Evolutionary conservation across 2,113 vertebrate genomes (phyloP).

Genomic region (Pelecanus crispus): DNA sequence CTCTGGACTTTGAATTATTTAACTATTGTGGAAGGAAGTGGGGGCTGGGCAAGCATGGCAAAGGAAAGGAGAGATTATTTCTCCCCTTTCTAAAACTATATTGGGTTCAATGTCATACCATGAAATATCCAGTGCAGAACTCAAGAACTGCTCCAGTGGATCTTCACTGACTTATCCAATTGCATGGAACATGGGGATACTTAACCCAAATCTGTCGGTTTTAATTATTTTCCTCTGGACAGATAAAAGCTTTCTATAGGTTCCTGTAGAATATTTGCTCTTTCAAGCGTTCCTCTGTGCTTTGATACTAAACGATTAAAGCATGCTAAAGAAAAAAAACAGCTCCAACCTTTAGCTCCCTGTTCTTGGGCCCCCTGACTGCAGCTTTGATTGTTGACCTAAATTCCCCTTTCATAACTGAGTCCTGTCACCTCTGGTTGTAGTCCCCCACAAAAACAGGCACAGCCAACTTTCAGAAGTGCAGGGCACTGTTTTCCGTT

Average conservation of each 20-base stretch:
- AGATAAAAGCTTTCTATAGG: slow-evolving; percentile 82
- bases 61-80: background rate
- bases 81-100: background rate
- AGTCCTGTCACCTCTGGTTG: slow-evolving; percentile 71
- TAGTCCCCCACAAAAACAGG: slow-evolving; percentile 49
- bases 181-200: slow-evolving; percentile 68
- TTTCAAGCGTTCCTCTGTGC: slow-evolving; percentile 74
- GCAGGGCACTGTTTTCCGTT: background rate
- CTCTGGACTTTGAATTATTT: slow-evolving; percentile 41
- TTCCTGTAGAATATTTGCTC: slow-evolving; percentile 77
- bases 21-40: slow-evolving; percentile 31
- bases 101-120: slow-evolving; percentile 19
- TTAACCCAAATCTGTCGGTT: slow-evolving; percentile 82
- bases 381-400: slow-evolving; percentile 77
- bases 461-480: slow-evolving; percentile 57
- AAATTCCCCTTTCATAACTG: slow-evolving; percentile 74
- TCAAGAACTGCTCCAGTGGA: slow-evolving; percentile 63
- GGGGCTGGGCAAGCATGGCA: background rate
- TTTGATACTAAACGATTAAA: slow-evolving; percentile 80
- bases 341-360: slow-evolving; percentile 71
- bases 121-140: slow-evolving; percentile 45
- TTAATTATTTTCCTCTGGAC: slow-evolving; percentile 77
- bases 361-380: slow-evolving; percentile 69
- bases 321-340: slow-evolving; percentile 63
- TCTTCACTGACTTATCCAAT: slow-evolving; percentile 61